Conservation (phyloP, 2,113 vertebrate species). For the Xerus inauris region DNA sequence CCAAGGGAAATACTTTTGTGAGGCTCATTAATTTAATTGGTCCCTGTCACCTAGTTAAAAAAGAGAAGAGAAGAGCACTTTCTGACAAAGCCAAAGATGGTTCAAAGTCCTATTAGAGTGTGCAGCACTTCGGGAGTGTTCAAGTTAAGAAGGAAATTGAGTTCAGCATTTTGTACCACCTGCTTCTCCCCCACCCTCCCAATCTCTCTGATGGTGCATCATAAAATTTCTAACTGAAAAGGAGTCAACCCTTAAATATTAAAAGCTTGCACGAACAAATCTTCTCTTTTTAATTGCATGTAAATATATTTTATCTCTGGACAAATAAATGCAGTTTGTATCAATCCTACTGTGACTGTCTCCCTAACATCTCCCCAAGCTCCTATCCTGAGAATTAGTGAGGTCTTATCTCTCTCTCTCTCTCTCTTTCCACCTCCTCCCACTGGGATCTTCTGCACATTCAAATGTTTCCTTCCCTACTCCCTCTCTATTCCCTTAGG, state of each 20-base stretch:
- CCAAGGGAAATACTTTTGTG: conserved; percentile 83
- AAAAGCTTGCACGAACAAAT: neutral
- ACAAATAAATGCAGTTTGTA: neutral
- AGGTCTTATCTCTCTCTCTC: fast-evolving
- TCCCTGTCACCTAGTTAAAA: conserved; percentile 86
- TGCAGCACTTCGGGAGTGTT: conserved; percentile 10
- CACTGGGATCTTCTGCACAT: too few relatives aligned
- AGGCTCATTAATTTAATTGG: conserved; percentile 87
- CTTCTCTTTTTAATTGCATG: neutral
- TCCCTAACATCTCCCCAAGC: too few relatives aligned
- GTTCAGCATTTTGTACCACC: neutral
- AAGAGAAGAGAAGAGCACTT: conserved; percentile 75
- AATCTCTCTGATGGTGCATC: neutral
- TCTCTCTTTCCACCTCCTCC: fast-evolving
- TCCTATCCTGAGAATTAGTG: neutral
- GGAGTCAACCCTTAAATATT: neutral
- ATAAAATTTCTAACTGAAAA: neutral
- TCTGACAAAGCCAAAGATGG: conserved; percentile 79
- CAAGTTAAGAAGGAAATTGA: conserved; percentile 56
- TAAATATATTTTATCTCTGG: neutral
- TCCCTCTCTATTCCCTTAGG: neutral
- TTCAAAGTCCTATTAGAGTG: conserved; percentile 68
- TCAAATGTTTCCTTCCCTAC: neutral
- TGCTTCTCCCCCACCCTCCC: neutral
- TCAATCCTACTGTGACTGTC: neutral